phyloP scores from a whole-genome alignment of 2,113 vertebrate species.

The Furnarius figulus region DNA sequence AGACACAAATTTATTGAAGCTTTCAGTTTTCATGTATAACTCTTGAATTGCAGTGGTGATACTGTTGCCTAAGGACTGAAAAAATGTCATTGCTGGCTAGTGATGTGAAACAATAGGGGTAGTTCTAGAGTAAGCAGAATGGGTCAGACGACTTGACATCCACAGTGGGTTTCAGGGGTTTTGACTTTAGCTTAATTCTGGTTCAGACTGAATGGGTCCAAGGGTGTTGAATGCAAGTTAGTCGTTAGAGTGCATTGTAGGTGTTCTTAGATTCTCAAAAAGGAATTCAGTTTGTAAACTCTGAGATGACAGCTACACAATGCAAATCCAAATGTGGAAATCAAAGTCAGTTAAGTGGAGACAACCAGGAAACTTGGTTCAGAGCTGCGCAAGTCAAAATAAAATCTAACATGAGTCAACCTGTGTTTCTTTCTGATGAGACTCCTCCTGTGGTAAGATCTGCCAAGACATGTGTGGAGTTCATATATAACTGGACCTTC shows the following conservation, averaged over 20 bases:
- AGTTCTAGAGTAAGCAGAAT: not conserved
- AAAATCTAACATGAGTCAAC: not conserved
- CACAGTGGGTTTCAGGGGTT: accelerated
- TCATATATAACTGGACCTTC: not conserved
- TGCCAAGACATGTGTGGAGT: not conserved
- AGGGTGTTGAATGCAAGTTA: not conserved
- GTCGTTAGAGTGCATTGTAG: not conserved
- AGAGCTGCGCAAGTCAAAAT: not conserved
- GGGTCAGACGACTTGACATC: not conserved
- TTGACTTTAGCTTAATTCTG: not conserved
- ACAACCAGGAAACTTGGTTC: not conserved
- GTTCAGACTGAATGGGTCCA: not conserved
- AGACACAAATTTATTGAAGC: not conserved
- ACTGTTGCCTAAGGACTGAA: not conserved
- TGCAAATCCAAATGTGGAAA: not conserved
- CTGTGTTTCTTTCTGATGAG: not conserved
- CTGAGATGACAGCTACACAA: not conserved
- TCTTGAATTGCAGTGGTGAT: not conserved
- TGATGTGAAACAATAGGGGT: not conserved
- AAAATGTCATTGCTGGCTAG: not conserved
- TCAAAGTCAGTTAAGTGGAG: not conserved
- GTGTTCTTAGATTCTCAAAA: not conserved
- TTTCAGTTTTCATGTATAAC: not conserved
- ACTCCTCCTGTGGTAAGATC: not conserved
- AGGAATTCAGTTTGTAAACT: not conserved